A percentile compares a stretch with the other conserved stretches of the same genome.
Conservation (phyloP, 2,888 invertebrate genomes). For the Dynastes maya region DNA sequence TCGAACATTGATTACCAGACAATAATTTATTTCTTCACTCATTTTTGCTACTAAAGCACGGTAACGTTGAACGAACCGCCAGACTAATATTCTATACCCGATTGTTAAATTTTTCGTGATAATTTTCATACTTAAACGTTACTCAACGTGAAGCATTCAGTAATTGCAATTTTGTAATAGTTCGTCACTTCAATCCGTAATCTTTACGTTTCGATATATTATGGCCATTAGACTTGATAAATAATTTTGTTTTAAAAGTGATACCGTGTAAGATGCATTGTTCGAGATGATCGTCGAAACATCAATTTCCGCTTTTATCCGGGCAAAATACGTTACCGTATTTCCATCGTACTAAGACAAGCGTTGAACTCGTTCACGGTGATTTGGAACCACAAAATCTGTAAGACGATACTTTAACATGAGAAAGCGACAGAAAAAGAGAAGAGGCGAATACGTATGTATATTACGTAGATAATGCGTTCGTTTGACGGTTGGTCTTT, state of each 20-base stretch:
- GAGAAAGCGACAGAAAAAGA: constrained; percentile 14
- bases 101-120: no score
- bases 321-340: neutral
- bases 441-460: neutral
- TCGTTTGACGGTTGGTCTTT: constrained; percentile 39
- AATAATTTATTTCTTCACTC: no score
- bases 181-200: no score
- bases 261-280: neutral
- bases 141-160: no score
- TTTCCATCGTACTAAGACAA: neutral
- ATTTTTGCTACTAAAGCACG: no score
- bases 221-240: neutral
- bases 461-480: constrained; percentile 33
- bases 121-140: no score
- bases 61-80: no score
- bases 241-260: neutral
- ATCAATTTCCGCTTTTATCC: neutral
- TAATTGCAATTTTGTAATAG: no score
- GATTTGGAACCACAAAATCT: constrained; percentile 15
- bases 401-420: constrained; percentile 36
- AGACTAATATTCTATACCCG: no score
- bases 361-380: neutral
- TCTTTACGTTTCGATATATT: neutral
- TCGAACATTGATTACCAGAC: no score
- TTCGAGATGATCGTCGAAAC: neutral